phyloP scores from a whole-genome alignment of 2,888 invertebrate species.

The Onchidella celtica region DNA sequence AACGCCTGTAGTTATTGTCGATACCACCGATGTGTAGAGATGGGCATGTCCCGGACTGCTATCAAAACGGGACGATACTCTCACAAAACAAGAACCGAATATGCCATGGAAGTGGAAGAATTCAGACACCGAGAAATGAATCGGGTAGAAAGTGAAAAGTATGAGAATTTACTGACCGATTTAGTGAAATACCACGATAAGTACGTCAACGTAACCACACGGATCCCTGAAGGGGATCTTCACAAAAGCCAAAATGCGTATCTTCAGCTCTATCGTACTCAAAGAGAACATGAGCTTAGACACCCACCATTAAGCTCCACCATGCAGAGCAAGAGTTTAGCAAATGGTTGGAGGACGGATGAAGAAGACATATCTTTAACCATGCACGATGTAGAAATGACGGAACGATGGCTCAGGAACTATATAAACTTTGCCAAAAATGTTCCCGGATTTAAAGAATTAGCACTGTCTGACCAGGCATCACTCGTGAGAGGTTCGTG shows the following conservation, averaged over 20 bases:
- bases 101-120: slow-evolving; percentile 74
- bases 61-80: slow-evolving; percentile 78
- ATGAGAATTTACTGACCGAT: slow-evolving; percentile 12
- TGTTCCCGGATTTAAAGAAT: slow-evolving; percentile 43
- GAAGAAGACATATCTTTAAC: slow-evolving; percentile 28
- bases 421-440: slow-evolving; percentile 46
- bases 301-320: not conserved
- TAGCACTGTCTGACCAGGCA: slow-evolving; percentile 45
- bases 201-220: slow-evolving; percentile 14
- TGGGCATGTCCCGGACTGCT: slow-evolving; percentile 78
- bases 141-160: slow-evolving; percentile 13
- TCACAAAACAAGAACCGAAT: slow-evolving; percentile 72
- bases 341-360: not conserved
- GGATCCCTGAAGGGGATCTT: slow-evolving; percentile 23
- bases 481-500: slow-evolving; percentile 34
- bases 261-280: not conserved
- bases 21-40: slow-evolving; percentile 71
- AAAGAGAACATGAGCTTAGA: slow-evolving; percentile 5
- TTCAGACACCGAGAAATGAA: slow-evolving; percentile 45
- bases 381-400: slow-evolving; percentile 42
- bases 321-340: not conserved
- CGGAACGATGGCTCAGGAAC: slow-evolving; percentile 38
- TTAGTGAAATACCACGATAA: slow-evolving; percentile 36
- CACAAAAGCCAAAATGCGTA: not conserved
- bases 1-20: slow-evolving; percentile 73